Base-by-base conservation (phyloP, 2,113 vertebrate species). In the Microtus montanus region DNA sequence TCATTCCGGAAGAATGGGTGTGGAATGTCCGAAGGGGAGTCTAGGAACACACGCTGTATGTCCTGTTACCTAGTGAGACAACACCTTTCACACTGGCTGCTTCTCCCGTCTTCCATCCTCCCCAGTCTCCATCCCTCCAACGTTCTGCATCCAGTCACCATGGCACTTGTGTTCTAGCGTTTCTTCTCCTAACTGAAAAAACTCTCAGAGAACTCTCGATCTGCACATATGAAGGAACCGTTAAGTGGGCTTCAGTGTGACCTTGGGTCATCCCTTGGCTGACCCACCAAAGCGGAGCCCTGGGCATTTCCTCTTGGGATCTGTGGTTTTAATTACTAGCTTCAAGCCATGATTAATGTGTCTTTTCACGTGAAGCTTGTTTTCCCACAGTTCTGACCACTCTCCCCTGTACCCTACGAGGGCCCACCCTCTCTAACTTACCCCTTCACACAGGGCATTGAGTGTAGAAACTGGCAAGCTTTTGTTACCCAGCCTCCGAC, bases 291-390 rank as follows among this genome's bases (percentile, higher is more conserved):
- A 91, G 74, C 10, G 15, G 47, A 66, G 47, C n/a, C 26, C 24
- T n/a, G 28, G 38, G 30, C 24, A 47, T 13, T 73, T 96, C 58
- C 75, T 90, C 58, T 44, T 28, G 70, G 49, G 89, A 90, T 12
- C 77, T 82, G 10, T 47, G 87, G 17, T 74, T 61, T 86, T 54
- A 87, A 11, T 35, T 70, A 14, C 71, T 66, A 41, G 44, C 78
- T 35, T 92, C 66, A 71, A 19, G 15, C 38, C 0, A 0, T 52
- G 73, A 8, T 0, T 0, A 0, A 90, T 49, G 82, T 68, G 38
- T 0, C 44, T 71, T 54, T 64, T 70, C 38, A 1, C 4, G 26
- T 52, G 79, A 71, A 71, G 77, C 6, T 44, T 83, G 61, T 71
- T 61, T 92, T 88, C 89, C 86, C 74, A n/a, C 2, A 4, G 33